These are phyloP conservation scores for Phaonia tiefii DNA, from an alignment of 2,888 invertebrate species.

Conservation along the genomic window DNA sequence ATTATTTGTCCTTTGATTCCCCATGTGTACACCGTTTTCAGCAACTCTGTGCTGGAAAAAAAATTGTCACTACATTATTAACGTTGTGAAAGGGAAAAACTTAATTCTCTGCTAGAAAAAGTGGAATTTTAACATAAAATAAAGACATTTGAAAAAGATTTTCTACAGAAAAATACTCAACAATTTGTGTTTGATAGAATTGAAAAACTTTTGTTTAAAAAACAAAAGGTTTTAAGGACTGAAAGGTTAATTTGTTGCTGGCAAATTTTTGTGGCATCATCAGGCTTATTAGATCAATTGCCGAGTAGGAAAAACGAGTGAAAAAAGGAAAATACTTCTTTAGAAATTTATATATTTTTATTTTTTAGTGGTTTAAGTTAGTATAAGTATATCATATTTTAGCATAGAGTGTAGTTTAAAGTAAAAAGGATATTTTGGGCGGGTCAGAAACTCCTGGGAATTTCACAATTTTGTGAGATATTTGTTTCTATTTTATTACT, in stretches of 20 bases:
- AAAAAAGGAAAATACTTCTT: slow-evolving; percentile 59
- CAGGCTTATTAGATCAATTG: slow-evolving; percentile 28
- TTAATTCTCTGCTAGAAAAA: neutral
- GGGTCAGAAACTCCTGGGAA: neutral
- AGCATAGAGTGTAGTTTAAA: neutral
- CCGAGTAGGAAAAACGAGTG: slow-evolving; percentile 10
- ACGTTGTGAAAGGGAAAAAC: neutral
- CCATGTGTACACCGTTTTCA: neutral
- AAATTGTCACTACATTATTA: too few relatives aligned
- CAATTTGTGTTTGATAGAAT: too few relatives aligned
- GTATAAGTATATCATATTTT: slow-evolving; percentile 32
- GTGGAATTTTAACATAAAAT: neutral
- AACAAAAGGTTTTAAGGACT: slow-evolving; percentile 25
- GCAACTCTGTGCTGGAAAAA: neutral
- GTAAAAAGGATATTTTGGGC: too few relatives aligned
- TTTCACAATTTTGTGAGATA: slow-evolving; percentile 10
- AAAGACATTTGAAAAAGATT: neutral
- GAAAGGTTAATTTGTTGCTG: slow-evolving; percentile 17
- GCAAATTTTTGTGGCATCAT: slow-evolving; percentile 8
- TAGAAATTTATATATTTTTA: slow-evolving; percentile 34
- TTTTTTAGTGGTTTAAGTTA: slow-evolving; percentile 46
- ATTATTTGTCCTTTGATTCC: too few relatives aligned
- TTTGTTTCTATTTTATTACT: slow-evolving; percentile 2
- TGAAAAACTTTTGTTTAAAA: too few relatives aligned
- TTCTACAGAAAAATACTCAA: neutral